These are phyloP conservation scores for Tamandua tetradactyla DNA, from an alignment of 2,797 vertebrate species.

Conservation along the genomic window DNA sequence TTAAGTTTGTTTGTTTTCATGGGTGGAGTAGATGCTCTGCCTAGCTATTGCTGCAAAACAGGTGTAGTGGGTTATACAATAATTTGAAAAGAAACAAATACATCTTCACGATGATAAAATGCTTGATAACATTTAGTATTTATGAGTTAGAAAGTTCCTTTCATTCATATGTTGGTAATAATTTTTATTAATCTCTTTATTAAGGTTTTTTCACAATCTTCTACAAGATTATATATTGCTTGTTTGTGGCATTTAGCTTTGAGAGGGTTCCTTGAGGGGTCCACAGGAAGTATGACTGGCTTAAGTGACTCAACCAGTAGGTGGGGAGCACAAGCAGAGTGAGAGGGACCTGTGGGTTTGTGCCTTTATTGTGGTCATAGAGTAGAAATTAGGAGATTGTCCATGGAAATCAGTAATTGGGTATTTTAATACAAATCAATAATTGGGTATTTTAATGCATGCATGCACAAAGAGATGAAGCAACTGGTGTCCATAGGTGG, in stretches of 20 bases:
- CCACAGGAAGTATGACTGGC: no score
- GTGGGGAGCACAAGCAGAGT: no score
- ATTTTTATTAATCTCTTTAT: slow-evolving; percentile 1
- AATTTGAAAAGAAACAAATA: not conserved
- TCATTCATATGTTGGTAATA: not conserved
- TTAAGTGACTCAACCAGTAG: no score
- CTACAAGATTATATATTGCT: not conserved
- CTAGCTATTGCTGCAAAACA: not conserved
- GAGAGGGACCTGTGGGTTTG: no score
- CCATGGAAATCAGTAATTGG: no score
- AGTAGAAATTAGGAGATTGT: no score
- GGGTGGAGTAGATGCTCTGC: not conserved
- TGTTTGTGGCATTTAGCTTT: not conserved
- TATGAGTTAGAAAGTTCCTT: not conserved
- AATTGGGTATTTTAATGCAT: no score
- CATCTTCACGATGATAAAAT: not conserved
- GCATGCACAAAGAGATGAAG: no score
- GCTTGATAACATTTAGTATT: not conserved
- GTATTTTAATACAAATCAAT: no score
- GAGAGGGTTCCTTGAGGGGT: not conserved
- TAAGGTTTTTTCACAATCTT: not conserved
- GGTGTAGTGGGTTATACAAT: not conserved
- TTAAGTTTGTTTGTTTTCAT: not conserved
- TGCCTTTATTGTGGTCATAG: no score
- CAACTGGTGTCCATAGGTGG: no score